Evolutionary conservation across 92 coral and sea anemone species (phyloP).

Genomic region (Heteractis magnifica): DNA sequence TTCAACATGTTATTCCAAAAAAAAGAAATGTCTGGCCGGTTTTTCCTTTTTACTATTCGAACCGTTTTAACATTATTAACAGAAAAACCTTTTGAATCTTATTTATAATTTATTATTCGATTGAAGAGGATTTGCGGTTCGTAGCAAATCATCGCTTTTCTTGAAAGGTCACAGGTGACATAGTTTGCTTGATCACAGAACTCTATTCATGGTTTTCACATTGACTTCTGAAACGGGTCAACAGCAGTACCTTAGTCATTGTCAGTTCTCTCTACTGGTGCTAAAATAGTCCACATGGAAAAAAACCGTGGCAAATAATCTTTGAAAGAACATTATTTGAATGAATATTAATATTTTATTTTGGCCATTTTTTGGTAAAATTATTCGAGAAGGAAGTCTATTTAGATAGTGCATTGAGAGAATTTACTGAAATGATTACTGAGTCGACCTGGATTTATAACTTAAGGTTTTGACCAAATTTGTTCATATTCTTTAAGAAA

Average conservation of each 20-base stretch:
- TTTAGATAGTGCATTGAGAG: too few species aligned
- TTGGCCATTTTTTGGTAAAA: background rate
- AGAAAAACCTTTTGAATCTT: background rate
- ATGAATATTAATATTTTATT: background rate
- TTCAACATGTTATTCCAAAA: background rate
- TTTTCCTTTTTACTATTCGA: background rate
- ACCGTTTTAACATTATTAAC: background rate
- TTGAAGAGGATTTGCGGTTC: too few species aligned
- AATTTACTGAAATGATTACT: too few species aligned
- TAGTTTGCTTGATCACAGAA: background rate
- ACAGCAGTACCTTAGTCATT: too few species aligned
- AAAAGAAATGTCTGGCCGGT: background rate
- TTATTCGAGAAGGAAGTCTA: background rate
- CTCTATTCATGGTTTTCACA: constrained; percentile 5
- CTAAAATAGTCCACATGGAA: background rate
- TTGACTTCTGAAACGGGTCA: constrained; percentile 18
- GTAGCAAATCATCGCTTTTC: background rate
- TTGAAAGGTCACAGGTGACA: constrained; percentile 8
- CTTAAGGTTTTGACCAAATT: too few species aligned
- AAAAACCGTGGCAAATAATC: background rate
- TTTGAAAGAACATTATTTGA: background rate
- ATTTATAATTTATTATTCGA: background rate
- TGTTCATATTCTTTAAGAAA: too few species aligned
- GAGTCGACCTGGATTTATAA: too few species aligned
- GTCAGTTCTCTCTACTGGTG: background rate